Conservation (phyloP, 1,140 invertebrate genomes). For the Tribolium castaneum region DNA sequence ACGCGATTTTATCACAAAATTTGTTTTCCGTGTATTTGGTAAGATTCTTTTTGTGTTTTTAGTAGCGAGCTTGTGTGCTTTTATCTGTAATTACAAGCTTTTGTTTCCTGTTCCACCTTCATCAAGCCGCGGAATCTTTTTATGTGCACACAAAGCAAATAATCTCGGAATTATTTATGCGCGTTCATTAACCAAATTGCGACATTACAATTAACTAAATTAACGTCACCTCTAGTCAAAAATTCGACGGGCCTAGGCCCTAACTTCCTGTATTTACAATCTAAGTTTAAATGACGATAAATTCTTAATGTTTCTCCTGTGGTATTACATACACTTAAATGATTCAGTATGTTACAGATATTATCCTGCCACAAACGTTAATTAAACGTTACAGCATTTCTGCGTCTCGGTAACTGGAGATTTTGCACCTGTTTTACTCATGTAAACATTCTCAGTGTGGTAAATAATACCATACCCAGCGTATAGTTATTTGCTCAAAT, state of each 20-base stretch:
- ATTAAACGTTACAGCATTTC: slow-evolving; percentile 10
- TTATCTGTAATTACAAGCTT: slow-evolving; percentile 34
- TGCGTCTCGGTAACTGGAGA: neutral
- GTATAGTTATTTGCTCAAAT: slow-evolving; percentile 1
- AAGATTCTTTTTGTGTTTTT: slow-evolving; percentile 27
- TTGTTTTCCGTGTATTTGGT: slow-evolving; percentile 28
- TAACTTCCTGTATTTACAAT: too few species aligned
- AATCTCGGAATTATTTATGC: neutral
- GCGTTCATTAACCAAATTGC: slow-evolving; percentile 2
- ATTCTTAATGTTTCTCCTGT: too few species aligned
- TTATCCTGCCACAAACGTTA: neutral
- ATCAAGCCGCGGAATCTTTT: slow-evolving; percentile 22
- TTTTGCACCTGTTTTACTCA: slow-evolving; percentile 14
- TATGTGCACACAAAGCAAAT: slow-evolving; percentile 15
- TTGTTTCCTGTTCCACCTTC: slow-evolving; percentile 16
- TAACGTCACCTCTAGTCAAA: neutral
- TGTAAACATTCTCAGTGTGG: slow-evolving; percentile 8
- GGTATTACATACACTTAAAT: neutral
- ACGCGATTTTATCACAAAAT: slow-evolving; percentile 37
- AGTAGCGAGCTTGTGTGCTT: neutral
- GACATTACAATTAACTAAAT: neutral
- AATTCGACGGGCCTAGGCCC: too few species aligned
- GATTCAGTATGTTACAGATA: neutral
- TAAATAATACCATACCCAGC: neutral
- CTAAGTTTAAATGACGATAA: too few species aligned